A percentile compares a stretch with the other conserved stretches of the same genome.
Evolutionary conservation across 2,888 invertebrate genomes (phyloP).

Genomic region (Andrena praecox): DNA sequence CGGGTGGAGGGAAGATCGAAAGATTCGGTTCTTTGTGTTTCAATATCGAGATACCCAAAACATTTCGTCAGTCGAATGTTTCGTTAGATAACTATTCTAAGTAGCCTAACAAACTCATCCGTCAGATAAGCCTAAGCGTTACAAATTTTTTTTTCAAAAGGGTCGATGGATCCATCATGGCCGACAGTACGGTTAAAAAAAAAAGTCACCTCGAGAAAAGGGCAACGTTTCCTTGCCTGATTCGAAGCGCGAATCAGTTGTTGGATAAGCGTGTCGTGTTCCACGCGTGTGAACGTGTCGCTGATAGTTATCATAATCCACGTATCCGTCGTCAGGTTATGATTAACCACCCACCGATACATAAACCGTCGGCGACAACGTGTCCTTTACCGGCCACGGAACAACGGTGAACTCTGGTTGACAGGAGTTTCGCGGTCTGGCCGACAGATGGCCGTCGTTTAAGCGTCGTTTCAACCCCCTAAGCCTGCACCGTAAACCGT

Average conservation of each 20-base stretch:
- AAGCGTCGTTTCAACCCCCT: constrained; percentile 81
- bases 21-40: neutral
- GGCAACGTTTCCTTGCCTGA: neutral
- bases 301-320: constrained; percentile 65
- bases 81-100: too few relatives aligned
- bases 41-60: neutral
- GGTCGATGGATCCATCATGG: constrained; percentile 27
- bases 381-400: constrained; percentile 81
- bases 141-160: neutral
- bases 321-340: constrained; percentile 65
- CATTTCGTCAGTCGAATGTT: too few relatives aligned
- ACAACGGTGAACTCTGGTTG: constrained; percentile 67
- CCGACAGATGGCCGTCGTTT: constrained; percentile 83
- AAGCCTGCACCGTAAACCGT: constrained; percentile 62
- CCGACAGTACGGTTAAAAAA: neutral
- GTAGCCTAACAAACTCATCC: too few relatives aligned
- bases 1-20: neutral
- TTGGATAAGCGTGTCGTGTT: constrained; percentile 33
- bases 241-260: constrained; percentile 36
- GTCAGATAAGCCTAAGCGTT: neutral
- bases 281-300: constrained; percentile 20
- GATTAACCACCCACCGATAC: constrained; percentile 83
- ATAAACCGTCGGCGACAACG: constrained; percentile 49
- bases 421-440: constrained; percentile 77
- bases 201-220: constrained; percentile 6